These are phyloP conservation scores for Aphis gossypii DNA, from an alignment of 1,140 invertebrate genomes.

Conservation along the genomic window DNA sequence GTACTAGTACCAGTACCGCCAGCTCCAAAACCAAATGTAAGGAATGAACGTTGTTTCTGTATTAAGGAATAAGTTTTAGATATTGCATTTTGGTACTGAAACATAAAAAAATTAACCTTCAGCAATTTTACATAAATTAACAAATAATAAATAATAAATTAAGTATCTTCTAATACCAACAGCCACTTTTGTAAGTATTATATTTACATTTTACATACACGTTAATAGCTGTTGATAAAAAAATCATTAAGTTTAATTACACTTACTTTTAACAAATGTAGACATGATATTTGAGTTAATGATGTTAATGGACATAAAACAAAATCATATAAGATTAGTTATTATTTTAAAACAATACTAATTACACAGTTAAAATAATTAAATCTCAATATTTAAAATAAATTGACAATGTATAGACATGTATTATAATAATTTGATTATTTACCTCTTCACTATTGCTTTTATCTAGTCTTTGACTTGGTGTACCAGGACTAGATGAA, in stretches of 20 bases:
- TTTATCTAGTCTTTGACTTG: constrained; percentile 85
- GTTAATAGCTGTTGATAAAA: not conserved
- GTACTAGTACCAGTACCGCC: constrained; percentile 65
- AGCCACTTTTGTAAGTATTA: constrained; percentile 3
- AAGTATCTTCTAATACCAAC: not conserved
- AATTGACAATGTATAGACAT: not conserved
- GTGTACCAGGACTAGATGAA: constrained; percentile 78
- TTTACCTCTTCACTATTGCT: constrained; percentile 91
- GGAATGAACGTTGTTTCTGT: constrained; percentile 96
- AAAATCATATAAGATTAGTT: constrained; percentile 43
- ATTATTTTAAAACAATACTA: constrained; percentile 47
- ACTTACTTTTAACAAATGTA: constrained; percentile 51
- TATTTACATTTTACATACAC: not conserved
- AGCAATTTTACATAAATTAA: not conserved
- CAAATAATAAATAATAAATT: not conserved
- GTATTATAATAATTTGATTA: not conserved
- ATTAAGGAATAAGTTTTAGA: constrained; percentile 73
- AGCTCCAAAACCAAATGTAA: constrained; percentile 95
- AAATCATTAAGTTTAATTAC: not conserved
- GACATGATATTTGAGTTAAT: constrained; percentile 44
- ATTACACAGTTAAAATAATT: not conserved
- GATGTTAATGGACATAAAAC: constrained; percentile 52
- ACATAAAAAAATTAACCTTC: constrained; percentile 61
- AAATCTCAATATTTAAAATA: not conserved
- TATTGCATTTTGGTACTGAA: constrained; percentile 79